These are phyloP conservation scores for Gambusia yucatana DNA, from an alignment of 2,797 vertebrate species.

Conservation along the genomic window DNA sequence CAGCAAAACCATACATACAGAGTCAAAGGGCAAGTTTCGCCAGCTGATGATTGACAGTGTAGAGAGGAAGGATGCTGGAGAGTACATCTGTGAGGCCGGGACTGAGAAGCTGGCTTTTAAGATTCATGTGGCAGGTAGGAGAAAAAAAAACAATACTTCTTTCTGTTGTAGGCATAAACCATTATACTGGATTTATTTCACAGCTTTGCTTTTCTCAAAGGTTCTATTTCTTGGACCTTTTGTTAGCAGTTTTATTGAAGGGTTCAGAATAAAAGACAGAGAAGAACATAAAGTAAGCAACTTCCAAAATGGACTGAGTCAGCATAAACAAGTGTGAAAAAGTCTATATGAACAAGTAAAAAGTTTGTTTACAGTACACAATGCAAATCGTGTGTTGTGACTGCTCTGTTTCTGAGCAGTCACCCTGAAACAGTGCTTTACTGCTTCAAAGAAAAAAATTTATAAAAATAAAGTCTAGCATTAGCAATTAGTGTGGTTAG, in stretches of 20 bases:
- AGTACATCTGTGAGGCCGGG: constrained; percentile 81
- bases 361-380: neutral
- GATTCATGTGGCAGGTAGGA: constrained; percentile 76
- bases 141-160: neutral
- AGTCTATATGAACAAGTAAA: neutral
- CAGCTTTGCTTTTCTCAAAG: neutral
- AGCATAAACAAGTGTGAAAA: neutral
- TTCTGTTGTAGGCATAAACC: neutral
- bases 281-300: neutral
- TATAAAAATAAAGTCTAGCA: neutral
- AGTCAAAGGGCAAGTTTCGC: constrained; percentile 74
- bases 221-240: neutral
- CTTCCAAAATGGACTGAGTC: neutral
- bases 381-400: neutral
- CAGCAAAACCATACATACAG: constrained; percentile 71
- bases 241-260: neutral
- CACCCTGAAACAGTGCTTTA: neutral
- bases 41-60: constrained; percentile 78
- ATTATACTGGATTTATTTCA: neutral
- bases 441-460: neutral
- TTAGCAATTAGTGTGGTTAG: neutral
- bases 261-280: neutral
- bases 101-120: constrained; percentile 82
- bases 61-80: constrained; percentile 81
- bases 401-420: neutral